Conservation (phyloP, 2,797 vertebrate genomes). For the Sebastes hubbsi region DNA sequence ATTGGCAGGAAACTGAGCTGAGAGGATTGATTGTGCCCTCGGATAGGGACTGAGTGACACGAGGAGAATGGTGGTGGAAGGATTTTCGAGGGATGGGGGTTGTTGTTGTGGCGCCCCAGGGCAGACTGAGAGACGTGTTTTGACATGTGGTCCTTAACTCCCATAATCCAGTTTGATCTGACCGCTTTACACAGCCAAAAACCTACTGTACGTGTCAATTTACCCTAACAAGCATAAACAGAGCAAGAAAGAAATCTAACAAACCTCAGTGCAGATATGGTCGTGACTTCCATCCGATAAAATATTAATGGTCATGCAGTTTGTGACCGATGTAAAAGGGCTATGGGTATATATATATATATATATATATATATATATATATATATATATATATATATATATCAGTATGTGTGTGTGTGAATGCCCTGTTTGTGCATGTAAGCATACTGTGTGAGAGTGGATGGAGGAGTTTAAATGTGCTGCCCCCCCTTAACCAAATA, state of each 20-base stretch:
- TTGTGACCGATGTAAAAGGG: background rate
- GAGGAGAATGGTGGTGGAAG: constrained; percentile 45
- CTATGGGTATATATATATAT: too few species aligned
- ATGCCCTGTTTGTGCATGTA: constrained; percentile 24
- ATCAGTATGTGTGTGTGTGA: constrained; percentile 28
- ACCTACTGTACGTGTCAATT: constrained; percentile 48
- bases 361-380: constrained; percentile 12
- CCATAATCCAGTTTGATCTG: constrained; percentile 58
- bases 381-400: constrained; percentile 27
- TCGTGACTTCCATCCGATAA: background rate
- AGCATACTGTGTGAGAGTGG: constrained; percentile 22
- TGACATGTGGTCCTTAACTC: constrained; percentile 67
- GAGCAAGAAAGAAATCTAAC: background rate
- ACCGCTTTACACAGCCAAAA: constrained; percentile 36
- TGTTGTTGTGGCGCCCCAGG: constrained; percentile 60
- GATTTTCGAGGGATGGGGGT: constrained; percentile 33
- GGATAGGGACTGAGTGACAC: constrained; percentile 60
- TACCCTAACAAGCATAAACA: constrained; percentile 22
- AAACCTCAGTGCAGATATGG: background rate
- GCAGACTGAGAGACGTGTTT: constrained; percentile 60
- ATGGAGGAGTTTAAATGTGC: constrained; percentile 20
- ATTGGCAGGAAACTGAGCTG: constrained; percentile 55
- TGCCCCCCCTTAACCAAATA: constrained; percentile 48
- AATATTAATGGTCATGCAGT: background rate
- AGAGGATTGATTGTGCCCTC: constrained; percentile 57